These are phyloP conservation scores for Rhodeus uyekii DNA, from an alignment of 2,797 vertebrate genomes.

Conservation along the genomic window DNA sequence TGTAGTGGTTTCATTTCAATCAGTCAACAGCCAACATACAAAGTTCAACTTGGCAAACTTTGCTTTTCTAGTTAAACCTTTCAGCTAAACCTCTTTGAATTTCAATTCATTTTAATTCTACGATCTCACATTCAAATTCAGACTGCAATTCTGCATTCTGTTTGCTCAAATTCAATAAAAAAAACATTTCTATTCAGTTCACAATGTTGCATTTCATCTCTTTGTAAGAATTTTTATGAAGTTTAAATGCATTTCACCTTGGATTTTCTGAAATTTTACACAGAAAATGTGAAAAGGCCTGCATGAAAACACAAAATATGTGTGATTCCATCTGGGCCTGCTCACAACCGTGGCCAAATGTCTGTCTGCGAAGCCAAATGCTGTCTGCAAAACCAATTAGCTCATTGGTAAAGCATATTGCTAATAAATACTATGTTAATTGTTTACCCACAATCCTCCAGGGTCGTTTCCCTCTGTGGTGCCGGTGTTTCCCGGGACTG, in stretches of 20 bases:
- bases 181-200: not conserved
- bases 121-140: not conserved
- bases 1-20: not conserved
- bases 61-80: not conserved
- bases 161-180: not conserved
- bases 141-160: not conserved
- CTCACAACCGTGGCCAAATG: not conserved
- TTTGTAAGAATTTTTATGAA: not conserved
- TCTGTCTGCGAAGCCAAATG: not conserved
- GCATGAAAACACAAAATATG: not conserved
- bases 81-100: not conserved
- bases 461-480: slow-evolving; percentile 59
- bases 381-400: not conserved
- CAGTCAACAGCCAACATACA: not conserved
- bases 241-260: not conserved
- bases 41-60: not conserved
- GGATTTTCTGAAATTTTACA: not conserved
- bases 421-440: not conserved
- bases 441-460: not conserved
- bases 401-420: not conserved
- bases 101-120: not conserved
- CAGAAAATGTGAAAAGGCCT: not conserved
- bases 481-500: slow-evolving; percentile 62
- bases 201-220: not conserved
- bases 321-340: slow-evolving; percentile 44